Conservation (phyloP, 2,888 invertebrate genomes). For the Tryphoninae sp. region DNA sequence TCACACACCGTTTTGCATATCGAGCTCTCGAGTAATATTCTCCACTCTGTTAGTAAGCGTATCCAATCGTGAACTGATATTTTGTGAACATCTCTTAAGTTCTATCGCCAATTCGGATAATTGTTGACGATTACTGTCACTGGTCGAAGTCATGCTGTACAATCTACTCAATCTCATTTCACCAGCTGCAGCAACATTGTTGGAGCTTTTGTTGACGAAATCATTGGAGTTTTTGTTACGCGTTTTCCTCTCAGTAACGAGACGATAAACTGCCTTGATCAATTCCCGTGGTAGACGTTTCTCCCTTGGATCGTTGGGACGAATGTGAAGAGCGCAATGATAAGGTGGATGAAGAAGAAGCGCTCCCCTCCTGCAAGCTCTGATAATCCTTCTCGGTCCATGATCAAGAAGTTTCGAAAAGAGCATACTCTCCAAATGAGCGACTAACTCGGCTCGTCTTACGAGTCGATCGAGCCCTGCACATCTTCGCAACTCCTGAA, state of each 20-base stretch:
- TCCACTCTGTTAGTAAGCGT: constrained; percentile 72
- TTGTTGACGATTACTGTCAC: constrained; percentile 72
- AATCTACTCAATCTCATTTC: constrained; percentile 70
- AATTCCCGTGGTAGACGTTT: constrained; percentile 89
- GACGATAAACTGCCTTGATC: constrained; percentile 87
- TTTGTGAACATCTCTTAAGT: constrained; percentile 73
- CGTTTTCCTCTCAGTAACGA: constrained; percentile 87
- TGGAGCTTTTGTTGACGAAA: constrained; percentile 57
- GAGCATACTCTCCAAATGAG: constrained; percentile 91
- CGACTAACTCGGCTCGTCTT: constrained; percentile 91
- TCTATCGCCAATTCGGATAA: constrained; percentile 74
- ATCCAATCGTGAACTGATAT: constrained; percentile 72
- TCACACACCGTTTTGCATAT: constrained; percentile 54
- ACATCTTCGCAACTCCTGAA: constrained; percentile 90
- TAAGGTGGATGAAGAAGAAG: constrained; percentile 89
- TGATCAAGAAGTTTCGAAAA: constrained; percentile 89
- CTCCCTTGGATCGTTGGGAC: constrained; percentile 92
- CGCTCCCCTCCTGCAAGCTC: constrained; percentile 87
- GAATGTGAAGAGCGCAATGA: constrained; percentile 88
- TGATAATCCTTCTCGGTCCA: constrained; percentile 85
- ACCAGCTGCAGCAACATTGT: constrained; percentile 56
- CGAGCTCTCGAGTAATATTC: constrained; percentile 69
- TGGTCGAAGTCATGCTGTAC: constrained; percentile 70
- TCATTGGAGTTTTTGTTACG: constrained; percentile 58
- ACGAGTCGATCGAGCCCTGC: constrained; percentile 91